Evolutionary conservation across 2,113 vertebrate species (phyloP).

Genomic region (Shinisaurus crocodilurus): DNA sequence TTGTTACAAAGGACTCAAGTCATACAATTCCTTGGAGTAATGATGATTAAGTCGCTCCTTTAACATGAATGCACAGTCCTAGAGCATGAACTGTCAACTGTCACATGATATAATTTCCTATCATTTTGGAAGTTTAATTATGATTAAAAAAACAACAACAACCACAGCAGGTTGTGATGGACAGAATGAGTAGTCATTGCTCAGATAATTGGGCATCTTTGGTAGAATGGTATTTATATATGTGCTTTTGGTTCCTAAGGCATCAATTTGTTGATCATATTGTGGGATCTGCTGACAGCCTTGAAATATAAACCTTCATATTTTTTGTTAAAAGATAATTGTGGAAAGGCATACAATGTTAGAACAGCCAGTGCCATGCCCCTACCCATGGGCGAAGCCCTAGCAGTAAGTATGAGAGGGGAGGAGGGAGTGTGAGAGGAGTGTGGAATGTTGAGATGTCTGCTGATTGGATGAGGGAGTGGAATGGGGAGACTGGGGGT

Average conservation of each 20-base stretch:
- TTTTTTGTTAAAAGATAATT: not conserved
- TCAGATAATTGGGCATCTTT: constrained; percentile 23
- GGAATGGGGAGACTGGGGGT: too few species aligned
- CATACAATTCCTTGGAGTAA: constrained; percentile 35
- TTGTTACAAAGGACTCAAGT: constrained; percentile 29
- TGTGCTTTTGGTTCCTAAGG: constrained; percentile 34
- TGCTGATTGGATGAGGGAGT: too few species aligned
- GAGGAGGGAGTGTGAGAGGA: too few species aligned
- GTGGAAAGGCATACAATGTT: not conserved
- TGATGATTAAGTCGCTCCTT: not conserved
- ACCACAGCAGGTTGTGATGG: constrained; percentile 37
- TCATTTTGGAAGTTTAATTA: constrained; percentile 35
- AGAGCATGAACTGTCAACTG: constrained; percentile 39
- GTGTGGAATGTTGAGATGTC: too few species aligned
- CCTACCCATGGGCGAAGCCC: too few species aligned
- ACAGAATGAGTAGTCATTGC: constrained; percentile 32
- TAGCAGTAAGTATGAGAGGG: too few species aligned
- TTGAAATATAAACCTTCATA: not conserved
- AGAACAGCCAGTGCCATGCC: not conserved
- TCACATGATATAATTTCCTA: constrained; percentile 38
- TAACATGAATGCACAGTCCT: constrained; percentile 36
- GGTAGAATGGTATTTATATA: not conserved
- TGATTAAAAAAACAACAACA: constrained; percentile 44
- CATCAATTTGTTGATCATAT: not conserved
- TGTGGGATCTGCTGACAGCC: not conserved